Percentiles rank a stretch among this genome's conserved stretches.
These are phyloP conservation scores for Homarus americanus DNA, from an alignment of 1,140 invertebrate species.

Conservation along the genomic window DNA sequence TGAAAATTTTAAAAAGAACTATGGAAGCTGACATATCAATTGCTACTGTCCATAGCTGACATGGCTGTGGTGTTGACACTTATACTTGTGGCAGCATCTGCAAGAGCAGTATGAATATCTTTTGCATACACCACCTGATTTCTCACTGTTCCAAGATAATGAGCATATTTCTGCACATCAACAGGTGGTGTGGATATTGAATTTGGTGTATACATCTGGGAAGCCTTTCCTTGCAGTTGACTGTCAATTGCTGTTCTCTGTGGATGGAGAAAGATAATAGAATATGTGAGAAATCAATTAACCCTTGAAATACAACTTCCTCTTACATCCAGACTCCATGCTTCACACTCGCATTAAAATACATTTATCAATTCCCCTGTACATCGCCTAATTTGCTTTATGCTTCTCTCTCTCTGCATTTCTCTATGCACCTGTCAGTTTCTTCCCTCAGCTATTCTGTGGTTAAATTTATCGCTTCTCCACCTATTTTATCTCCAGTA, in stretches of 20 bases:
- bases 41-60: conserved; percentile 47
- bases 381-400: too few species aligned
- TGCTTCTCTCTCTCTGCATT: too few species aligned
- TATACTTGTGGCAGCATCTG: conserved; percentile 57
- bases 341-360: too few species aligned
- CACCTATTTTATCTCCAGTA: too few species aligned
- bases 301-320: too few species aligned
- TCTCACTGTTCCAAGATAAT: conserved; percentile 54
- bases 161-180: conserved; percentile 56
- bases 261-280: neutral
- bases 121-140: conserved; percentile 66
- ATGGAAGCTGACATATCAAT: conserved; percentile 34
- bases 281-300: too few species aligned
- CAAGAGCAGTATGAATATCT: conserved; percentile 63
- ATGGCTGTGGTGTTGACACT: neutral
- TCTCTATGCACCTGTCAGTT: too few species aligned
- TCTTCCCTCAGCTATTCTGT: too few species aligned
- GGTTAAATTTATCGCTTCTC: too few species aligned
- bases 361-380: too few species aligned
- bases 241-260: conserved; percentile 57
- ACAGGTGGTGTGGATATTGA: conserved; percentile 42
- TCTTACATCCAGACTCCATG: too few species aligned
- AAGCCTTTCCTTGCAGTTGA: conserved; percentile 42
- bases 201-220: conserved; percentile 44
- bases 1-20: neutral